phyloP scores from a whole-genome alignment of 1,140 invertebrate genomes.

The Anthonomus grandis region DNA sequence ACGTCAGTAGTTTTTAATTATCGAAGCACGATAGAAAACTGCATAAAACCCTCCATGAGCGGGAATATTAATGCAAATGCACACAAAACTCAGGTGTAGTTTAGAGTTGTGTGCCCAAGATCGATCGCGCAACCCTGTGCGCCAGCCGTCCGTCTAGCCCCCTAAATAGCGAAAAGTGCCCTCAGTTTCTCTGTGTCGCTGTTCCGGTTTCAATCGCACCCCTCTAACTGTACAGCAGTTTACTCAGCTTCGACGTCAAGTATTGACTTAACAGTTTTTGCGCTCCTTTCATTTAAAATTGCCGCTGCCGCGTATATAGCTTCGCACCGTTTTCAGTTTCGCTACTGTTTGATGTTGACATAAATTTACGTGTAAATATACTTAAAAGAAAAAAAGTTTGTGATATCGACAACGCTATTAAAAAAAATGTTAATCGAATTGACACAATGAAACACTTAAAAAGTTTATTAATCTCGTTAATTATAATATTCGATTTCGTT shows the following conservation, averaged over 20 bases:
- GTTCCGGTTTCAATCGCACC: conserved; percentile 23
- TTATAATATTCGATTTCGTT: conserved; percentile 8
- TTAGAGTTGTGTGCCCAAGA: conserved; percentile 27
- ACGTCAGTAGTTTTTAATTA: too few species aligned
- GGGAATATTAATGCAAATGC: background rate
- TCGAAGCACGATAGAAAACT: background rate
- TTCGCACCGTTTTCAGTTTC: conserved; percentile 13
- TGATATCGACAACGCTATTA: conserved; percentile 14
- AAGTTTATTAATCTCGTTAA: conserved; percentile 16
- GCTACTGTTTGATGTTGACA: conserved; percentile 10
- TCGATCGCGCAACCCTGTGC: conserved; percentile 23
- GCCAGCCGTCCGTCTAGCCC: conserved; percentile 10
- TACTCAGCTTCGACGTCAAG: background rate
- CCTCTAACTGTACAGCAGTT: conserved; percentile 9
- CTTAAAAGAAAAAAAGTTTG: background rate
- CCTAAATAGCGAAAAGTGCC: conserved; percentile 14
- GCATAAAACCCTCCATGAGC: background rate
- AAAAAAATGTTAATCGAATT: conserved; percentile 7
- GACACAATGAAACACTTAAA: conserved; percentile 15
- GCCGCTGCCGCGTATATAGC: background rate
- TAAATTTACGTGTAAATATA: background rate
- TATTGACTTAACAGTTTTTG: conserved; percentile 13
- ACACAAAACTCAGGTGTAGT: conserved; percentile 27
- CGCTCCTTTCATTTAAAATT: conserved; percentile 4
- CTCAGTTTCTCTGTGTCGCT: conserved; percentile 34